A percentile compares a stretch with the other conserved stretches of the same genome.
These are phyloP conservation scores for Latrodectus geometricus DNA, from an alignment of 1,140 invertebrate species.

Conservation along the genomic window DNA sequence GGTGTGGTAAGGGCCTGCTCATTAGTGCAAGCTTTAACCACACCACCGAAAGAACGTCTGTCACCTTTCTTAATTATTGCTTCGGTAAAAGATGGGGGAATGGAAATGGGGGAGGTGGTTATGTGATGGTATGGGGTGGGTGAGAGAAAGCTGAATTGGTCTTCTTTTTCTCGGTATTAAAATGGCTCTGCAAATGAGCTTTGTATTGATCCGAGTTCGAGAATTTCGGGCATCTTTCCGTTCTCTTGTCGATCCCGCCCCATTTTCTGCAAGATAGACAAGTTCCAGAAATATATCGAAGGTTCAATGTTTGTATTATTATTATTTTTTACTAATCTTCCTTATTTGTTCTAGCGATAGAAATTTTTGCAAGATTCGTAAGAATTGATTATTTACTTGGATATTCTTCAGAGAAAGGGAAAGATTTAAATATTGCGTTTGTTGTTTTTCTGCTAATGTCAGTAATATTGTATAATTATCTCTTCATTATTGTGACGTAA, in stretches of 20 bases:
- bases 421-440: too few species aligned
- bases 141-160: background rate
- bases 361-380: too few species aligned
- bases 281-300: background rate
- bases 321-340: background rate
- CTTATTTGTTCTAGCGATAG: background rate
- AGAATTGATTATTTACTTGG: too few species aligned
- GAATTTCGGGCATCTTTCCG: slow-evolving; percentile 11
- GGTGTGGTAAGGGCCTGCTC: slow-evolving; percentile 37
- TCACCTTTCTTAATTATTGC: slow-evolving; percentile 61
- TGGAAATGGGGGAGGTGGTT: background rate
- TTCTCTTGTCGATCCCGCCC: too few species aligned
- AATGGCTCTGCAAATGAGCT: slow-evolving; percentile 59
- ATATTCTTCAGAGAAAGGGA: too few species aligned
- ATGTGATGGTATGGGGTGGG: background rate
- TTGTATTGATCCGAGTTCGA: slow-evolving; percentile 47
- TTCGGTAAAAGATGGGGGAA: slow-evolving; percentile 7
- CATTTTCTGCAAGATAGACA: background rate
- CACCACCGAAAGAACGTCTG: slow-evolving; percentile 41
- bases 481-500: too few species aligned
- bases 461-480: too few species aligned
- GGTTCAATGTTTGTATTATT: background rate
- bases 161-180: slow-evolving; percentile 58
- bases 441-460: too few species aligned
- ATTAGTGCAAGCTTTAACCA: slow-evolving; percentile 51